Evolutionary conservation across 2,888 invertebrate species (phyloP).

Genomic region (Tillus elongatus): DNA sequence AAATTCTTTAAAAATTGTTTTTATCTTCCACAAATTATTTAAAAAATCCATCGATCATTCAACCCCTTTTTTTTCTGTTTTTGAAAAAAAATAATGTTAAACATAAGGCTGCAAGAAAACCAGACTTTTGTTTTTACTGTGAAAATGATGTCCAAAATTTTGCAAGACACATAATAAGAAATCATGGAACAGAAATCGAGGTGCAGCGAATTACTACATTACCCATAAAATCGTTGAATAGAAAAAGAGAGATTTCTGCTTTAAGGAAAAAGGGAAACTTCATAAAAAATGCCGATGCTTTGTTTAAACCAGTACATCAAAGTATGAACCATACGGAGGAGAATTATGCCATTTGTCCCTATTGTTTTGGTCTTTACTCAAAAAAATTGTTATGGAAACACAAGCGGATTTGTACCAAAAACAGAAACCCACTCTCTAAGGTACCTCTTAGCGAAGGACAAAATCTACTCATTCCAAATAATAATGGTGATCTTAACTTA

Average conservation of each 20-base stretch:
- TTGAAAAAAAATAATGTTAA: constrained; percentile 1
- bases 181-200: constrained; percentile 13
- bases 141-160: constrained; percentile 16
- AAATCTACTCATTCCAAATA: constrained; percentile 1
- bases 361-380: constrained; percentile 15
- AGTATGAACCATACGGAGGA: not conserved
- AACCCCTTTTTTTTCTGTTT: too few relatives aligned
- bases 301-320: constrained; percentile 12
- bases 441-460: not conserved
- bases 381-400: constrained; percentile 12
- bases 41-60: too few relatives aligned
- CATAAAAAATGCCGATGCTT: constrained; percentile 10
- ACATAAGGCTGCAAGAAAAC: not conserved
- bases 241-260: constrained; percentile 11
- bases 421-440: not conserved
- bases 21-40: too few relatives aligned
- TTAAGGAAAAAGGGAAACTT: constrained; percentile 17
- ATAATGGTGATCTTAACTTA: constrained; percentile 7
- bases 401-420: constrained; percentile 11
- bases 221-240: not conserved
- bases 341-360: constrained; percentile 11
- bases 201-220: constrained; percentile 11
- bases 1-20: too few relatives aligned
- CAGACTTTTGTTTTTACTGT: constrained; percentile 15
- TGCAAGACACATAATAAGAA: constrained; percentile 14